Percentiles rank a stretch among this genome's conserved stretches.
Conservation (phyloP, 1,140 invertebrate species). For the Papilio aristodemus region DNA sequence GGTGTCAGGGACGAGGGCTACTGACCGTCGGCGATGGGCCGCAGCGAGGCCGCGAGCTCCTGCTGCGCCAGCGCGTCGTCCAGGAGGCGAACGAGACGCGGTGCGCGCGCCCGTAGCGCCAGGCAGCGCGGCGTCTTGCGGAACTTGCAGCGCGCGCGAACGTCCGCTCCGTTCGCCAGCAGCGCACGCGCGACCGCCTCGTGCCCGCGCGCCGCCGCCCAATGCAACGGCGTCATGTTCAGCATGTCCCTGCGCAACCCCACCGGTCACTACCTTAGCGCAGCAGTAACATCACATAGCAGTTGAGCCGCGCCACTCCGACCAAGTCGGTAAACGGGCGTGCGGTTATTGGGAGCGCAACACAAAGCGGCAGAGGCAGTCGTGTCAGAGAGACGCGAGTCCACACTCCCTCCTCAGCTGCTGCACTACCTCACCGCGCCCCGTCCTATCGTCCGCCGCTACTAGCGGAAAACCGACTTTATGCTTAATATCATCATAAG, state of each 20-base stretch:
- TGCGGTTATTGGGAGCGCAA: too few species aligned
- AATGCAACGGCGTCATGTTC: slow-evolving; percentile 96
- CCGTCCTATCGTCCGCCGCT: too few species aligned
- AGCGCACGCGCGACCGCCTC: slow-evolving; percentile 85
- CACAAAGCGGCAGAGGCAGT: too few species aligned
- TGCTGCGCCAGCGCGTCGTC: slow-evolving; percentile 32
- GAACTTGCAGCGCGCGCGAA: slow-evolving; percentile 88
- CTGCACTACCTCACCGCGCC: too few species aligned
- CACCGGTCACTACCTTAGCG: too few species aligned
- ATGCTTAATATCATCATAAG: too few species aligned
- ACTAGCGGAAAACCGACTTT: too few species aligned
- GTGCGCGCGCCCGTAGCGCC: slow-evolving; percentile 71
- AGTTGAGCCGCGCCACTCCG: too few species aligned
- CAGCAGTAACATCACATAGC: too few species aligned
- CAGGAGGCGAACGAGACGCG: not conserved
- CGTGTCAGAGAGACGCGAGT: too few species aligned
- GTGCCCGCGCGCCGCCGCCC: slow-evolving; percentile 90
- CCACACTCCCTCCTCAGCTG: too few species aligned
- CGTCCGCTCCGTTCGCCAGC: slow-evolving; percentile 87
- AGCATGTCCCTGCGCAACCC: slow-evolving; percentile 88
- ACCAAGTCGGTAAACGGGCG: too few species aligned
- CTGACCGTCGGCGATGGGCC: slow-evolving; percentile 29
- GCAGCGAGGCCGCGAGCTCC: slow-evolving; percentile 37
- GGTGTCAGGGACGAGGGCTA: not conserved
- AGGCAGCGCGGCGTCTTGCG: slow-evolving; percentile 90